Base-by-base conservation (phyloP, 2,113 vertebrate genomes). In the Fregetta grallaria region DNA sequence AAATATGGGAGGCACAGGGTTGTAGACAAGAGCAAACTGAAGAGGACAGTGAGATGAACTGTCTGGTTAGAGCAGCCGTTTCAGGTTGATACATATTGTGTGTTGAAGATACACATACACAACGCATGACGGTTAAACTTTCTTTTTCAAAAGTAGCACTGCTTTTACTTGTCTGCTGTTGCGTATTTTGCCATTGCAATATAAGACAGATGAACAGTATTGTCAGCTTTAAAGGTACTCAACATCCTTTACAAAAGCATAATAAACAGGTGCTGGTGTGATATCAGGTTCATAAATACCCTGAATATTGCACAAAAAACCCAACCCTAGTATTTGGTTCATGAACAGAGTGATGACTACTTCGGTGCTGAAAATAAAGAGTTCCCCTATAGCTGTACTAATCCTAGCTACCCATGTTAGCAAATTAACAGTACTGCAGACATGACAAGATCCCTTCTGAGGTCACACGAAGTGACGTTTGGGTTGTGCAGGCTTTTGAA, bases 91-190 rank as follows among this genome's bases (percentile, higher is more conserved):
- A 26, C 26, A 27, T 20, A 26, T 29, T 18, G 9, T 47, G 38
- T 61, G 42, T 21, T 42, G 47, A 75, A 50, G 36, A 36, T 13
- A 11, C 32, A 49, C 30, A 36, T 13, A 11, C 32, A 49, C 30
- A 34, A 34, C 27, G 36, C 36, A 25, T 2, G 2, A 38, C 0
- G 0, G 19, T 36, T 63, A 68, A 25, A 56, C 15, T 62, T 40
- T 15, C 21, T 16, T 42, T 36, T 75, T 36, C 30, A 38, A 29
- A 81, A 70, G 8, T 15, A 70, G 50, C 3, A 4, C 49, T 63
- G 34, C 15, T 71, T 82, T 53, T 58, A 68, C 11, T 10, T 76
- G 36, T 10, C 49, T 63, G 36, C 38, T 14, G 52, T 36, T 70
- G 21, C 22, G 15, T 56, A 75, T 36, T 49, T 68, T 62, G 15